Evolutionary conservation across 2,113 vertebrate species (phyloP).

Genomic region (Rhinoderma darwinii): DNA sequence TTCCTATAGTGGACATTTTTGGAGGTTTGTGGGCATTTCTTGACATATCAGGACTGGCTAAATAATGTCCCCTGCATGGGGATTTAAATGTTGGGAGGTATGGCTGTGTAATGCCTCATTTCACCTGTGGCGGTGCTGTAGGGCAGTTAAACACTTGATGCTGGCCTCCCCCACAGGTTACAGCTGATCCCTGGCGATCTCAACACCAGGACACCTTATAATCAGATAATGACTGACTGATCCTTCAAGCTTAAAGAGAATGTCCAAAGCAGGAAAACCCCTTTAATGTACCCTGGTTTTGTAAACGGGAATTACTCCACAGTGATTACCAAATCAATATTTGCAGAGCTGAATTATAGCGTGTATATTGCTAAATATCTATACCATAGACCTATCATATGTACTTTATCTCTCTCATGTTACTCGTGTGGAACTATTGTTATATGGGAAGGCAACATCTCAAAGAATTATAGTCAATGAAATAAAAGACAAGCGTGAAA

Average conservation of each 20-base stretch:
- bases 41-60: no score
- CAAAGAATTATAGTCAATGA: slow-evolving; percentile 27
- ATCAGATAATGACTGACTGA: no score
- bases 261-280: no score
- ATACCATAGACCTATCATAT: background rate
- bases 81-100: no score
- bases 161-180: background rate
- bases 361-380: background rate
- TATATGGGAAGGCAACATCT: slow-evolving; percentile 19
- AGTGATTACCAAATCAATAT: background rate
- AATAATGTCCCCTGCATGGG: no score
- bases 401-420: slow-evolving; percentile 21
- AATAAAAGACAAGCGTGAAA: slow-evolving; percentile 45
- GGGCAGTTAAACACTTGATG: background rate
- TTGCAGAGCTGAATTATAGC: background rate
- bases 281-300: background rate
- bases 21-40: no score
- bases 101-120: background rate
- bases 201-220: background rate
- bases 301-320: background rate
- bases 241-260: no score
- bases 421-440: slow-evolving; percentile 13
- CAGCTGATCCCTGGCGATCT: background rate
- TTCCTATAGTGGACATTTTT: no score
- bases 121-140: background rate